Conservation (phyloP, 2,888 invertebrate species). For the Agonopterix alstromeriana region DNA sequence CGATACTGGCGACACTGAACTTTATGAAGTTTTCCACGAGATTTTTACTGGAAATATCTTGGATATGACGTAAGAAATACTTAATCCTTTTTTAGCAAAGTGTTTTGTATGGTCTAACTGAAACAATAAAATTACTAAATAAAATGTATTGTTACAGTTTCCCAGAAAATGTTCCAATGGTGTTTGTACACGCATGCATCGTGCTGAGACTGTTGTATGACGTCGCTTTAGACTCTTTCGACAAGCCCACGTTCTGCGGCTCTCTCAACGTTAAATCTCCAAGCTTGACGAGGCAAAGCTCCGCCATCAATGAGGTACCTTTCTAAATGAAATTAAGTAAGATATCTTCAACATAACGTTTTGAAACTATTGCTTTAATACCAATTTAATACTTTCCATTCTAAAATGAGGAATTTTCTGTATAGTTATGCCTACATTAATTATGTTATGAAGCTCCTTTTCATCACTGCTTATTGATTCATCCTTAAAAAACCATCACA, state of each 20-base stretch:
- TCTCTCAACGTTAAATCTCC: slow-evolving; percentile 81
- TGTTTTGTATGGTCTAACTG: too few species aligned
- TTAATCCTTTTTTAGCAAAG: too few species aligned
- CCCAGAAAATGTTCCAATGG: slow-evolving; percentile 84
- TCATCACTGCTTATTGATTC: too few species aligned
- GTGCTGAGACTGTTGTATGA: slow-evolving; percentile 94
- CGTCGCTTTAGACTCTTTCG: slow-evolving; percentile 96
- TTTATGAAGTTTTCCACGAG: slow-evolving; percentile 80
- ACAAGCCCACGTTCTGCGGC: slow-evolving; percentile 86
- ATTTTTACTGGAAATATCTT: slow-evolving; percentile 87
- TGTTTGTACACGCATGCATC: slow-evolving; percentile 89
- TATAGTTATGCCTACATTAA: too few species aligned
- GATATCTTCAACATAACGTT: neutral
- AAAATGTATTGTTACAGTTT: slow-evolving; percentile 65
- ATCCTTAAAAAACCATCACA: too few species aligned
- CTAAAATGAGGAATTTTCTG: too few species aligned
- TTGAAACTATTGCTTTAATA: neutral
- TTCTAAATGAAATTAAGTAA: neutral
- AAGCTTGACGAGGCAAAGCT: slow-evolving; percentile 77
- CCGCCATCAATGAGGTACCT: slow-evolving; percentile 78
- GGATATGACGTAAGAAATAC: slow-evolving; percentile 77
- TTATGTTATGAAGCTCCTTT: too few species aligned
- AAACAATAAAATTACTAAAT: neutral
- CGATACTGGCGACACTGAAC: slow-evolving; percentile 54
- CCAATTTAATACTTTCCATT: too few species aligned